Evolutionary conservation across 1,140 invertebrate species (phyloP).

Genomic region (Aphidius gifuensis): DNA sequence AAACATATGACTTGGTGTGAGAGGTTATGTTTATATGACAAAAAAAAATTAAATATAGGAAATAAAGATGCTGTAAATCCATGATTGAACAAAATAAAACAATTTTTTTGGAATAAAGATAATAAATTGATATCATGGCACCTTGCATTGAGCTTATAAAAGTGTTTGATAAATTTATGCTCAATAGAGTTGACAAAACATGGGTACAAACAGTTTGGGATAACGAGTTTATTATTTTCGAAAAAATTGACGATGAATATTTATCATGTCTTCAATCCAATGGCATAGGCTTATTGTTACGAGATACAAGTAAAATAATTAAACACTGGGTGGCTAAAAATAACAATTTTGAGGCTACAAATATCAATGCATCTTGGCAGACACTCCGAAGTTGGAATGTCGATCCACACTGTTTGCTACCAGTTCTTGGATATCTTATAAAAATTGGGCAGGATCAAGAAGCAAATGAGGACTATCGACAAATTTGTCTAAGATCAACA

Average conservation of each 20-base stretch:
- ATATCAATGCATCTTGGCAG: slow-evolving; percentile 51
- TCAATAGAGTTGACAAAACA: slow-evolving; percentile 43
- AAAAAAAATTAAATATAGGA: too few relatives aligned
- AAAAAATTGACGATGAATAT: slow-evolving; percentile 51
- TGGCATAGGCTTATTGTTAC: slow-evolving; percentile 43
- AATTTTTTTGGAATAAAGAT: slow-evolving; percentile 22
- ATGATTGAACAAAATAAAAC: not conserved
- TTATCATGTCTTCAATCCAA: slow-evolving; percentile 47
- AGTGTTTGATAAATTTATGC: slow-evolving; percentile 43
- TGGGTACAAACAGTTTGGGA: slow-evolving; percentile 57
- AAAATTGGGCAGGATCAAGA: slow-evolving; percentile 48
- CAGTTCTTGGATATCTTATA: slow-evolving; percentile 56
- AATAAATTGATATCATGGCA: not conserved
- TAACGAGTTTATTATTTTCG: slow-evolving; percentile 52
- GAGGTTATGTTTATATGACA: slow-evolving; percentile 38
- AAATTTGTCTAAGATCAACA: slow-evolving; percentile 49
- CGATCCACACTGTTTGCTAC: slow-evolving; percentile 53
- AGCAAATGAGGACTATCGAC: slow-evolving; percentile 41
- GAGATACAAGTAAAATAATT: slow-evolving; percentile 33
- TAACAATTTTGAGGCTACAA: slow-evolving; percentile 8
- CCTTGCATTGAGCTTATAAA: slow-evolving; percentile 40
- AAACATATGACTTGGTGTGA: too few relatives aligned
- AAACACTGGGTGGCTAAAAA: slow-evolving; percentile 40
- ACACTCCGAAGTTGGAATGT: slow-evolving; percentile 53
- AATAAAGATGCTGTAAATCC: too few relatives aligned